Evolutionary conservation across 2,113 vertebrate genomes (phyloP).

Genomic region (Galemys pyrenaicus): DNA sequence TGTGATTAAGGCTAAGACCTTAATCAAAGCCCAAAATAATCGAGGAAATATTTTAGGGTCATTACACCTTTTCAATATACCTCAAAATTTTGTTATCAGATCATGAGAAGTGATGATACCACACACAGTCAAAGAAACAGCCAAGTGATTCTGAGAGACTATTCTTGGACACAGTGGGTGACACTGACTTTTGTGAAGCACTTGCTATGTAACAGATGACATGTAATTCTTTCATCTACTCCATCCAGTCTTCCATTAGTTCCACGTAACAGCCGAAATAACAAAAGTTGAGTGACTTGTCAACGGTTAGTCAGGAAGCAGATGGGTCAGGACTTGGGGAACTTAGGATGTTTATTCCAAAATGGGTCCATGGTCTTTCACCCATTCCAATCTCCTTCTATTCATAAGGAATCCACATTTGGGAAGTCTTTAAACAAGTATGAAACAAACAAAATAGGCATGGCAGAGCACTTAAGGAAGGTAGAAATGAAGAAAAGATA

Average conservation of each 20-base stretch:
- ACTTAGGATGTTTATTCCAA: neutral
- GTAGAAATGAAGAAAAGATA: neutral
- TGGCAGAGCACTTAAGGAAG: neutral
- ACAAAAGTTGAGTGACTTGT: neutral
- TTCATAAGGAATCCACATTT: neutral
- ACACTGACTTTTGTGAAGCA: neutral
- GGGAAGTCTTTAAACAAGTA: conserved; percentile 15
- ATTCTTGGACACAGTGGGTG: neutral
- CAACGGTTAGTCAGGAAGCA: neutral
- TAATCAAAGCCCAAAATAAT: neutral
- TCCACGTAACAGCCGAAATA: neutral
- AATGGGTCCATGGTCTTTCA: neutral
- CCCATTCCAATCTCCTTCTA: neutral
- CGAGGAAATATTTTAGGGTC: neutral
- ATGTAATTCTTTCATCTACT: neutral
- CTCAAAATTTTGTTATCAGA: neutral
- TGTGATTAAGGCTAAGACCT: neutral
- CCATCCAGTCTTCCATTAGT: neutral
- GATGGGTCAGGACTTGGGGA: neutral
- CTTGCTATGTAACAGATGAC: neutral
- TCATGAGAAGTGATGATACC: neutral
- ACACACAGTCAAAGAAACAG: neutral
- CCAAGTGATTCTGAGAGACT: neutral
- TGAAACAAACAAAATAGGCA: neutral
- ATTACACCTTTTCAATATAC: neutral